A percentile compares a stretch with the other conserved stretches of the same genome.
These are phyloP conservation scores for Gastracanthus pulcherrimus DNA, from an alignment of 2,888 invertebrate species.

Conservation along the genomic window DNA sequence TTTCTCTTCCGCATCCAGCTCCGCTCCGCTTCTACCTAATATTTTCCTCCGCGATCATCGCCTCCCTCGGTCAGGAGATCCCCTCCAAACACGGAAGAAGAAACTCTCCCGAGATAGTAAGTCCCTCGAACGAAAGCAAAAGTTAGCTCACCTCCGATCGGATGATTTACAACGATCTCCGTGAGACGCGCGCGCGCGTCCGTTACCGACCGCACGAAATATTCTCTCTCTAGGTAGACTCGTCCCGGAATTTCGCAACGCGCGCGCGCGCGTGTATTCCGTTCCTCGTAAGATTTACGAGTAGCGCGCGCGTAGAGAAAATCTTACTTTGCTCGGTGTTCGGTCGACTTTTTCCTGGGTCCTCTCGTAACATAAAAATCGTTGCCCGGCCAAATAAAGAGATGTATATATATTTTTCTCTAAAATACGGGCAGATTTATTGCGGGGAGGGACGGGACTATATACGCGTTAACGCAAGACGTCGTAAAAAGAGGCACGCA, in stretches of 20 bases:
- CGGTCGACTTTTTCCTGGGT: slow-evolving; percentile 20
- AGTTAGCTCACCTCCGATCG: slow-evolving; percentile 13
- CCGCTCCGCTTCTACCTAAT: background rate
- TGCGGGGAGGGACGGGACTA: background rate
- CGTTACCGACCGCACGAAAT: background rate
- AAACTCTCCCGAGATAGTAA: background rate
- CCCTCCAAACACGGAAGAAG: slow-evolving; percentile 9
- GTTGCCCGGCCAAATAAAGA: too few relatives aligned
- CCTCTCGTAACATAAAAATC: slow-evolving; percentile 26
- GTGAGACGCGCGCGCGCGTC: background rate
- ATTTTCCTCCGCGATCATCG: slow-evolving; percentile 22
- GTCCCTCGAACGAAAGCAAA: too few relatives aligned
- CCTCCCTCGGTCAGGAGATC: background rate
- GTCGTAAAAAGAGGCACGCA: background rate
- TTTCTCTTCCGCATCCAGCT: too few relatives aligned
- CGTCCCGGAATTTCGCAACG: slow-evolving; percentile 46
- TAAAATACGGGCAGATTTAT: slow-evolving; percentile 32
- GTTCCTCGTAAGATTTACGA: slow-evolving; percentile 30
- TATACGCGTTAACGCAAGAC: too few relatives aligned
- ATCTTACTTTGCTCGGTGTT: too few relatives aligned
- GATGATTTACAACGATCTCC: slow-evolving; percentile 36
- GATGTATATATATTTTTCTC: background rate
- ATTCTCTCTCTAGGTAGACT: background rate
- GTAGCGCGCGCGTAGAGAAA: background rate
- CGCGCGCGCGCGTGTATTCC: too few relatives aligned